Evolutionary conservation across 2,797 vertebrate genomes (phyloP), one percentile per base, ranked within the genome.

Genomic region (Microctenopoma steveboyesi): DNA sequence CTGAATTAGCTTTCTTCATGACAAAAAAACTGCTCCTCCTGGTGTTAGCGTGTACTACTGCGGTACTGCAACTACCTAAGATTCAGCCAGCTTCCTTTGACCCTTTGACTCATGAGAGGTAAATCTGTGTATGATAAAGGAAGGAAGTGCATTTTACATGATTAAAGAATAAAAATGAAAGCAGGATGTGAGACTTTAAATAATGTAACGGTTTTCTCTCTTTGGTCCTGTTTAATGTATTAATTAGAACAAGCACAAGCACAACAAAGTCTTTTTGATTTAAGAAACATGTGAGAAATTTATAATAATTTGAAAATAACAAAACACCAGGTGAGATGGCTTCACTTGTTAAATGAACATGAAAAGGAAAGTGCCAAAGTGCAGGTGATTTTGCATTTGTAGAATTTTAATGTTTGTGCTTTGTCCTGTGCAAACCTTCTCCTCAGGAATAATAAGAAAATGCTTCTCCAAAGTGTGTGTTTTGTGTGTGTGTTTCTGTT

Each of bases 201-300:
- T 5, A 5, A 43, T 13, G 18, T 59, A 9, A 5, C n/a, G 48
- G 5, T 18, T 51, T 45, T 74, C 11, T 50, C 3, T 22, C 14
- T 42, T 42, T 33, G 30, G 51, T 42, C 4, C 3, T 5, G 13
- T 25, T 35, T 10, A 55, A 28, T 14, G 14, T 28, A 39, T 40
- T 64, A 33, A 42, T 30, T 16, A 13, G n/a, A 51, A 25, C 0
- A 42, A 33, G 2, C 12, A 57, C 48, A 47, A 2, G 52, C 16
- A 30, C 48, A 33, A 11, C 15, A 60, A 53, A 48, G 35, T 33
- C 18, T 57, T 35, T 66, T 43, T 51, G 14, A 63, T 61, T 48
- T 0, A 1, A 64, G 11, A 37, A 59, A 58, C 14, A 55, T 11
- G 33, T 12, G 18, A 15, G 2, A 0, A 15, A 30, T 43, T 42